Percentiles rank a stretch among this genome's conserved stretches.
Conservation (phyloP, 2,797 vertebrate species). For the Lepus oiostolus region DNA sequence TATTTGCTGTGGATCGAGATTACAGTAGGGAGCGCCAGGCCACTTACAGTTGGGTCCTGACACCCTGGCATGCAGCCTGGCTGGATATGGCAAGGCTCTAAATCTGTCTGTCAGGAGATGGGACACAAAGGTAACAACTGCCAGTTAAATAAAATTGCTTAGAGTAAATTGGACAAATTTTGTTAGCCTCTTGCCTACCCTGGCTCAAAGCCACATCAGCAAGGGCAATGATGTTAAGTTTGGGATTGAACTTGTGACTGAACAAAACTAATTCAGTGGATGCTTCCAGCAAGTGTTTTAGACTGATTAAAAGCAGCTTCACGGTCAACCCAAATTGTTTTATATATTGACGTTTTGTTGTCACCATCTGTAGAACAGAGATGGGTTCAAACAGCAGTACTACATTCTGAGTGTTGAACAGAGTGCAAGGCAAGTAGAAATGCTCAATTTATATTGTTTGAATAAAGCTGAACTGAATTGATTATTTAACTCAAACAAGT, state of each 20-base stretch:
- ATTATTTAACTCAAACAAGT: conserved; percentile 26
- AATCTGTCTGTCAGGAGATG: conserved; percentile 84
- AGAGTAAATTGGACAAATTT: conserved; percentile 85
- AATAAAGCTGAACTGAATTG: background rate
- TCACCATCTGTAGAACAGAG: conserved; percentile 46
- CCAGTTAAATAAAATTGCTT: conserved; percentile 87
- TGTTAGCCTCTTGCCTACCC: conserved; percentile 80
- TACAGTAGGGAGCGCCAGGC: conserved; percentile 49
- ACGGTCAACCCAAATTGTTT: conserved; percentile 77
- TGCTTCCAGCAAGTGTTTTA: conserved; percentile 82
- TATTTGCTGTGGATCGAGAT: conserved; percentile 72
- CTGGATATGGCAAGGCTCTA: conserved; percentile 81
- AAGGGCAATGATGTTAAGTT: conserved; percentile 83
- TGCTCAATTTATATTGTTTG: background rate
- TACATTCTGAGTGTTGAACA: background rate
- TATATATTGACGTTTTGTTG: conserved; percentile 74
- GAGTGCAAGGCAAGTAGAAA: background rate
- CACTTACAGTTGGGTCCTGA: conserved; percentile 64
- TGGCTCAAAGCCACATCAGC: conserved; percentile 72
- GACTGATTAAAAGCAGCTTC: conserved; percentile 82
- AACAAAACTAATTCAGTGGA: conserved; percentile 80
- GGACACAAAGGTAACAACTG: conserved; percentile 85
- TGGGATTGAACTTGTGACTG: conserved; percentile 75
- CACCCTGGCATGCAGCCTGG: conserved; percentile 70
- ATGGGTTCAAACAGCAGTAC: background rate